Evolutionary conservation across 2,797 vertebrate genomes (phyloP).

Genomic region (Acanthopagrus latus): DNA sequence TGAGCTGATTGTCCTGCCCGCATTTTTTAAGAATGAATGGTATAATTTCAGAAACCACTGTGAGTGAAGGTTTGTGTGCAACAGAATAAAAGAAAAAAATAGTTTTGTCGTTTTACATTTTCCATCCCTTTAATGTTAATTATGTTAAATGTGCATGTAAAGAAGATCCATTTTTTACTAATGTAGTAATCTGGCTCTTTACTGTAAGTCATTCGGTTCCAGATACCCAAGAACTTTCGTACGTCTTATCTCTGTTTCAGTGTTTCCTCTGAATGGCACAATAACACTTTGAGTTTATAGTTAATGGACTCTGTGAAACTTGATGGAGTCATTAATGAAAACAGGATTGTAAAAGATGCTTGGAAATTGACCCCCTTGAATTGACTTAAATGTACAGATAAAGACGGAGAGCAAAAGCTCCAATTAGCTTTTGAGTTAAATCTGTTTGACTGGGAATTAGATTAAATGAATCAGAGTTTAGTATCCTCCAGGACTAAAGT

Average conservation of each 20-base stretch:
- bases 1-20: neutral
- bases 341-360: neutral
- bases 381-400: neutral
- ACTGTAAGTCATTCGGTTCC: neutral
- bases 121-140: slow-evolving; percentile 7
- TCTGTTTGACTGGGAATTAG: neutral
- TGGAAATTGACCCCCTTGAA: no score
- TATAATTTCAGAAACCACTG: slow-evolving; percentile 19
- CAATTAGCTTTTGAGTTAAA: neutral
- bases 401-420: neutral
- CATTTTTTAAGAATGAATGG: neutral
- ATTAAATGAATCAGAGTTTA: neutral
- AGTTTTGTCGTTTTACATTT: slow-evolving; percentile 2
- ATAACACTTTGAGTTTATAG: neutral
- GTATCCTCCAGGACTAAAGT: neutral
- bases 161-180: slow-evolving; percentile 7
- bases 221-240: neutral
- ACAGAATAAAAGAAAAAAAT: neutral
- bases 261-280: neutral
- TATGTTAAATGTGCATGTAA: slow-evolving; percentile 13
- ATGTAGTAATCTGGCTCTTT: slow-evolving; percentile 15
- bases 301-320: neutral
- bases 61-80: neutral
- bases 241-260: neutral
- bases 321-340: neutral